A percentile compares a stretch with the other conserved stretches of the same genome.
phyloP scores from a whole-genome alignment of 2,113 vertebrate species.

The Grus americana region DNA sequence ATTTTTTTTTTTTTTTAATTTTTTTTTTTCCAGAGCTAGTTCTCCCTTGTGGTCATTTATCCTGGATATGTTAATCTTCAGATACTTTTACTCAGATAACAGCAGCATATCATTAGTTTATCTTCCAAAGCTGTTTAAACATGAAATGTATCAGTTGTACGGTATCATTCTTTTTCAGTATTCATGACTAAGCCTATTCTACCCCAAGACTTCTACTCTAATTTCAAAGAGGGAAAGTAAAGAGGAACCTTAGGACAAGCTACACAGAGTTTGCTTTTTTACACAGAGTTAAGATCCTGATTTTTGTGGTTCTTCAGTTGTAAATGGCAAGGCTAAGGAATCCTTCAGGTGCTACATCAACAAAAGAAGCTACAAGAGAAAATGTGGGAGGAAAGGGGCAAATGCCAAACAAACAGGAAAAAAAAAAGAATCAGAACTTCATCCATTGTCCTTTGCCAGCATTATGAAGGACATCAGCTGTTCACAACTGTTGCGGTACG shows the following conservation, averaged over 20 bases:
- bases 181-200: not conserved
- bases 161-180: not conserved
- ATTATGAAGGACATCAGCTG: not conserved
- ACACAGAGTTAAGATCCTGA: not conserved
- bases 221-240: not conserved
- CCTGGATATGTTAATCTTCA: not conserved
- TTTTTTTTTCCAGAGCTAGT: not conserved
- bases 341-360: not conserved
- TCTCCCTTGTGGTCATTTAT: not conserved
- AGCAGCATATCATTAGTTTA: not conserved
- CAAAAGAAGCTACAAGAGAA: not conserved
- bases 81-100: not conserved
- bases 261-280: not conserved
- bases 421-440: not conserved
- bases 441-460: not conserved
- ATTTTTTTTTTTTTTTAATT: not conserved
- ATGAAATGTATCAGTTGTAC: not conserved
- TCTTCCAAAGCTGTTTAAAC: not conserved
- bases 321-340: not conserved
- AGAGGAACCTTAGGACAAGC: not conserved
- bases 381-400: not conserved
- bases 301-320: slow-evolving; percentile 20
- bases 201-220: not conserved
- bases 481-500: not conserved
- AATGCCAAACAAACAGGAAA: not conserved